Percentiles rank a stretch among this genome's conserved stretches.
Evolutionary conservation across 2,797 vertebrate genomes (phyloP).

Genomic region (Sebastes flavidus): DNA sequence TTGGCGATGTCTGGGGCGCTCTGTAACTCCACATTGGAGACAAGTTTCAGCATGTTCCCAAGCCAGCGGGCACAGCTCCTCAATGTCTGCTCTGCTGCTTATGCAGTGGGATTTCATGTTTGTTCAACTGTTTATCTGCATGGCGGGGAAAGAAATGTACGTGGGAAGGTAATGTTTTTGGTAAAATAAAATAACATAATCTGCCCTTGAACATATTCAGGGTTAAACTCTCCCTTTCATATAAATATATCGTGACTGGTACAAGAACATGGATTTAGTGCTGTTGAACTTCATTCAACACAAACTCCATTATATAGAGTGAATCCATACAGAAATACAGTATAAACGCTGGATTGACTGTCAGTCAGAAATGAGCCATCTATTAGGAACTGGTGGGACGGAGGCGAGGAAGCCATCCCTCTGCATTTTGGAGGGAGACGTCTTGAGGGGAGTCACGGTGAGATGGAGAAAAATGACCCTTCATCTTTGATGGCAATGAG

Average conservation of each 20-base stretch:
- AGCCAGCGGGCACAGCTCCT: conserved; percentile 7
- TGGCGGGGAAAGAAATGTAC: background rate
- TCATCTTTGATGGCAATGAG: conserved; percentile 65
- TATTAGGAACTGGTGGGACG: conserved; percentile 31
- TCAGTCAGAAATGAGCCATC: conserved; percentile 53
- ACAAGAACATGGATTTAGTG: background rate
- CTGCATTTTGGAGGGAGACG: conserved; percentile 50
- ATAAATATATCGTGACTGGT: background rate
- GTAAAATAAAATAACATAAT: background rate
- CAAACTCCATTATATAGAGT: background rate
- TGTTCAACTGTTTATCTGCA: background rate
- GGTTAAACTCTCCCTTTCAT: background rate
- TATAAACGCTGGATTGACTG: conserved; percentile 4
- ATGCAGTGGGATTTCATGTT: background rate
- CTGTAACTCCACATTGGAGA: conserved; percentile 34
- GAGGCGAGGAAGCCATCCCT: conserved; percentile 43
- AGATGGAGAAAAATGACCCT: conserved; percentile 77
- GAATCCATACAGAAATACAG: background rate
- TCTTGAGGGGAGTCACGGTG: conserved; percentile 52
- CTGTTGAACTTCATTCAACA: background rate
- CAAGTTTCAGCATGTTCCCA: conserved; percentile 32
- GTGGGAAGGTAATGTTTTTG: background rate
- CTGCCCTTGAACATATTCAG: background rate
- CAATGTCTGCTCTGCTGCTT: background rate
- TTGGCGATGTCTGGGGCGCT: conserved; percentile 47